These are phyloP conservation scores for Drosophila truncata DNA, from an alignment of 1,140 invertebrate genomes.

Conservation along the genomic window DNA sequence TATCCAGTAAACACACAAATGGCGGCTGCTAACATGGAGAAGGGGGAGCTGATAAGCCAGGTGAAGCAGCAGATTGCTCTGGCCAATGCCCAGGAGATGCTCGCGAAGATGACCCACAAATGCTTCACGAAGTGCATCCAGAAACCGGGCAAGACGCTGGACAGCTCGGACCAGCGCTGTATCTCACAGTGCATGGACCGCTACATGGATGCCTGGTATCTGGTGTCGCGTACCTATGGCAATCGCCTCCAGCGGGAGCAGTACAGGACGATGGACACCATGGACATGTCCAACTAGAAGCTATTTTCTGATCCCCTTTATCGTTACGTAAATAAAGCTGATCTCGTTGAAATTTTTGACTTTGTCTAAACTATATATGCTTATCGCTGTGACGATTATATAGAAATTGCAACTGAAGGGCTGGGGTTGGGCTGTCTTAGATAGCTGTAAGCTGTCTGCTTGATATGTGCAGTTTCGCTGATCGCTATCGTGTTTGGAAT, in stretches of 20 bases:
- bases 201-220: slow-evolving; percentile 97
- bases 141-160: slow-evolving; percentile 95
- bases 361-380: not conserved
- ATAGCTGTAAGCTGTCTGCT: slow-evolving; percentile 37
- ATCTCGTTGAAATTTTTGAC: not conserved
- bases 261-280: slow-evolving; percentile 10
- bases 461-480: slow-evolving; percentile 69
- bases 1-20: slow-evolving; percentile 24
- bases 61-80: slow-evolving; percentile 98
- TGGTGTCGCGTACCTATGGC: slow-evolving; percentile 94
- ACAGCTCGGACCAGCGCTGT: slow-evolving; percentile 97
- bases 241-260: slow-evolving; percentile 91
- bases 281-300: slow-evolving; percentile 28
- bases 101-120: slow-evolving; percentile 98
- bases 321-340: slow-evolving; percentile 15
- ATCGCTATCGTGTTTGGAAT: slow-evolving; percentile 85
- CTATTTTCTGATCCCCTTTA: not conserved
- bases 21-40: slow-evolving; percentile 86
- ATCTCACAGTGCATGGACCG: slow-evolving; percentile 98
- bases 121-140: slow-evolving; percentile 98
- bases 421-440: slow-evolving; percentile 13
- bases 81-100: slow-evolving; percentile 96
- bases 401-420: slow-evolving; percentile 18
- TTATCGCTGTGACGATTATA: slow-evolving; percentile 56
- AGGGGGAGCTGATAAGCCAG: slow-evolving; percentile 96